Evolutionary conservation across 2,797 vertebrate species (phyloP), one percentile per base, ranked within the genome.

Genomic region (Sardinella longiceps): DNA sequence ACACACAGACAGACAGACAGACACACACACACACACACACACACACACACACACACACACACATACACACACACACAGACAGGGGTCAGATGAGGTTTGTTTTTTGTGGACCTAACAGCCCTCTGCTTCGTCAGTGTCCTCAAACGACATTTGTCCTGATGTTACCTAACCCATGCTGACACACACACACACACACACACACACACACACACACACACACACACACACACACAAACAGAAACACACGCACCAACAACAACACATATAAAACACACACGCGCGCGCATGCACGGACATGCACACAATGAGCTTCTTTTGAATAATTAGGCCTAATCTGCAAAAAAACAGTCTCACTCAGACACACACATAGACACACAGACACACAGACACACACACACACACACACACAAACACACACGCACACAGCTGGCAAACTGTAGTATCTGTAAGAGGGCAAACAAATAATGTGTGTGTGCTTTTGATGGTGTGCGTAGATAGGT

Each of bases 111-210:
- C 48, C 20, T 48, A n/a, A 63, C 33, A 53, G 82, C 80, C 83
- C 74, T 80, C 80, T 66, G 46, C 50, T 51, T 48, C 39, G 28
- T 12, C 66, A 15, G 74, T 83, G 30, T 74, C 66, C 66, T 60
- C 39, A 43, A 81, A 85, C 83, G 88, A 88, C 86, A 86, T 83
- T 80, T 83, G 82, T 84, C 86, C 86, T 83, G 86, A 80, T 81
- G 86, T 88, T 83, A 82, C 81, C 74, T 82, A 80, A 85, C 87
- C 60, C 87, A 89, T 58, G 82, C 86, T 83, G 84, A 84, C 86
- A 84, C 81, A 58, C 83, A 85, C 77, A 86, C 84, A 87, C 84
- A 82, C 81, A 63, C 81, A 82, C 81, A 82, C 81, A 82, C 81
- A 43, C 81, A 77, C 82, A 56, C 46, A 33, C 43, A 30, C 6